Percentiles rank a stretch among this genome's conserved stretches.
These are phyloP conservation scores for Neomonachus schauinslandi DNA, from an alignment of 2,113 vertebrate genomes.

Conservation along the genomic window DNA sequence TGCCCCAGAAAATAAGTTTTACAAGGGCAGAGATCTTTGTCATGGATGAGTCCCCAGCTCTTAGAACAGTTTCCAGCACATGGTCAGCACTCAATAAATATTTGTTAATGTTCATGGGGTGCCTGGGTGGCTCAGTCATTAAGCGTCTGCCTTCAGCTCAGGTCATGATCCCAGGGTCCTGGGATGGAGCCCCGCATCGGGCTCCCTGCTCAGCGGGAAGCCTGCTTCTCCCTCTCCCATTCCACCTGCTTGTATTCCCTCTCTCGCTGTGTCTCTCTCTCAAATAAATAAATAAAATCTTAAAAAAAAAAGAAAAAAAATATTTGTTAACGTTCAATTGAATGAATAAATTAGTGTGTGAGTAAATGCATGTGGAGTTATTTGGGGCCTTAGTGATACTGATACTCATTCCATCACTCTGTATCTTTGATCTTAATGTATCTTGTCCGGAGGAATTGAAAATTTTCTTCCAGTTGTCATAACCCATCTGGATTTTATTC, in stretches of 20 bases:
- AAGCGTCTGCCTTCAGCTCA: too few species aligned
- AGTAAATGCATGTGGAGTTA: conserved; percentile 51
- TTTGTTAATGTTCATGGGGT: conserved; percentile 33
- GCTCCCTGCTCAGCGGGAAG: too few species aligned
- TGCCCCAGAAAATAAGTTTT: background rate
- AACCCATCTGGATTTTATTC: conserved; percentile 66
- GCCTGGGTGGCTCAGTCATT: too few species aligned
- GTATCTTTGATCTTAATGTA: conserved; percentile 69
- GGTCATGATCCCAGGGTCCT: too few species aligned
- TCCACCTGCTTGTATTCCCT: too few species aligned
- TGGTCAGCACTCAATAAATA: conserved; percentile 36
- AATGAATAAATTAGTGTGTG: conserved; percentile 56
- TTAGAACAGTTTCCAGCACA: conserved; percentile 26
- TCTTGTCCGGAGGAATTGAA: conserved; percentile 51
- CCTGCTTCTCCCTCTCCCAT: too few species aligned
- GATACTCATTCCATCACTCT: conserved; percentile 45
- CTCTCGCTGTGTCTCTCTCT: too few species aligned
- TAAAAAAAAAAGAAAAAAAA: background rate
- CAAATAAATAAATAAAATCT: too few species aligned
- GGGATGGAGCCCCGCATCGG: too few species aligned
- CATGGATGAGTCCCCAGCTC: background rate
- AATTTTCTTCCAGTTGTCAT: conserved; percentile 46
- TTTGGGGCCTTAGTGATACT: conserved; percentile 32
- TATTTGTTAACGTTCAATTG: conserved; percentile 41
- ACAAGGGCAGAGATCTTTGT: background rate